These are phyloP conservation scores for Pinna nobilis DNA, from an alignment of 1,140 invertebrate genomes.

Conservation along the genomic window DNA sequence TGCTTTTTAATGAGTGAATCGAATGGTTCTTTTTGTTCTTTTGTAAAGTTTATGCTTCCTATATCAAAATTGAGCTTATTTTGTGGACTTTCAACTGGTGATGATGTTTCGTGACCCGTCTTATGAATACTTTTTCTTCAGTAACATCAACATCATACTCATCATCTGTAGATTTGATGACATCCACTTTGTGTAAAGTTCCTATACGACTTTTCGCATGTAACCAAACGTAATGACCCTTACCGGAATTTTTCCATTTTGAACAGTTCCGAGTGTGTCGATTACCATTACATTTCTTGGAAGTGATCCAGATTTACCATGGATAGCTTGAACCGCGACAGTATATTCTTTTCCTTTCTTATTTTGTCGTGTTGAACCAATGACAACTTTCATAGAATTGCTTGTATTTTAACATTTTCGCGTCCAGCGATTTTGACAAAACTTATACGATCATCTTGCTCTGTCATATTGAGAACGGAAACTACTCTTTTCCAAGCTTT, in stretches of 20 bases:
- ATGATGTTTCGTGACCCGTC: no score
- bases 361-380: conserved; percentile 14
- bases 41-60: no score
- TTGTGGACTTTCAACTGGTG: no score
- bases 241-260: conserved; percentile 18
- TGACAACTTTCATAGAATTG: conserved; percentile 31
- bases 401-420: conserved; percentile 10
- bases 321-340: conserved; percentile 12
- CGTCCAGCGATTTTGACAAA: conserved; percentile 28
- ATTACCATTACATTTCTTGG: conserved; percentile 4
- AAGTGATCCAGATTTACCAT: conserved; percentile 8
- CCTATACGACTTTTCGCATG: conserved; percentile 26
- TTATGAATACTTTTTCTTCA: not conserved
- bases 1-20: no score
- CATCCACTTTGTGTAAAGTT: conserved; percentile 18
- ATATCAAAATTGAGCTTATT: no score
- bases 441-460: no score
- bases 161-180: not conserved
- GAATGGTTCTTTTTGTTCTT: no score
- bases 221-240: conserved; percentile 20
- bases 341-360: conserved; percentile 8
- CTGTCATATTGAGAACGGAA: no score
- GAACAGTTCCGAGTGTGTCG: not conserved
- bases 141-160: not conserved
- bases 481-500: no score